Evolutionary conservation across 2,797 vertebrate species (phyloP), one percentile per base, ranked within the genome.

Genomic region (Toxotes lorentzi): DNA sequence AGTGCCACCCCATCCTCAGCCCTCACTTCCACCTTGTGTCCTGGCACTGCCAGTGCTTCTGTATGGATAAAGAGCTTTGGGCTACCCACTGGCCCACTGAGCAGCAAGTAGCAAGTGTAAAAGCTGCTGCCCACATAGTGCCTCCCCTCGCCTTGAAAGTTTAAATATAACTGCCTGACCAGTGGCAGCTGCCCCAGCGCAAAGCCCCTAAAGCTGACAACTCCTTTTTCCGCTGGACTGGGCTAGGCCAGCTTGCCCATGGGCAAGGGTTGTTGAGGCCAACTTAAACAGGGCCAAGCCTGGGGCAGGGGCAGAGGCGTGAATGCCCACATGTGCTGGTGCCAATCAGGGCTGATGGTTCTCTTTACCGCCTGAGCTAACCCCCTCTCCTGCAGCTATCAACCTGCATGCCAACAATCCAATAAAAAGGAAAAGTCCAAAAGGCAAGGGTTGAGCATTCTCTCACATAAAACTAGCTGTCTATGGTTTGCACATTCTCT

Each of bases 291-390:
- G 79, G 84, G 82, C 81, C 87, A 82, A 79, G 85, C 70, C 73
- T 67, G 77, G 81, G 84, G 70, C 75, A 85, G 84, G 73, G 82
- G 85, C 76, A 89, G 89, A 93, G 89, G 91, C 91, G 92, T 90
- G 88, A 93, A 93, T 89, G 95, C 84, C 90, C 88, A 93, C 97
- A 98, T 94, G 88, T 97, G 96, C 92, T 94, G 80, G 87, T 96
- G 96, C 95, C 97, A 96, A 94, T 98, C 97, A 97, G 91, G 80
- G 73, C 93, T 94, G 65, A 73, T 16, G 24, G 73, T 70, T 80
- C 68, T 70, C 78, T 93, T 94, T 93, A 92, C 82, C 86, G 91
- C 86, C 54, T 79, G 89, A 94, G 93, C 64, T 84, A 66, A 94
- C 91, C 82, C 89, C 70, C 88, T 86, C 32, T 60, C 91, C 85